Base-by-base conservation (phyloP, 2,113 vertebrate genomes). In the Engraulis encrasicolus region DNA sequence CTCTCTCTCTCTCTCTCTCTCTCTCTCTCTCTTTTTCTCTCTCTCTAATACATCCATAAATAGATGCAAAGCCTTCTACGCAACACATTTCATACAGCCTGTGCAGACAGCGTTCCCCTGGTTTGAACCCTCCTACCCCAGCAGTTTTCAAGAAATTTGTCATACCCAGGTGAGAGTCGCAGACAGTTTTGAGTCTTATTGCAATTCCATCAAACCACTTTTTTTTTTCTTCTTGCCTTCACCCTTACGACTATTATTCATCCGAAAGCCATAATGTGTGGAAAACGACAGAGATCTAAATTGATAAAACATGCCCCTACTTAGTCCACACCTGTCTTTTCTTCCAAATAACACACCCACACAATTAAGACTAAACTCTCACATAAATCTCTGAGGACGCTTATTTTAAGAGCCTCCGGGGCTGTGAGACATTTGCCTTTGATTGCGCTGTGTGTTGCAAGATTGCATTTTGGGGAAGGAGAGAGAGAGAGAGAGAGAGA, bases 321-420 rank as follows among this genome's bases (percentile, higher is more conserved):
- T 89, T 81, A 86, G 91, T 89, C 88, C 86, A 88, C 91, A 94
- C 90, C 90, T 92, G 91, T 91, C 90, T 93, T 88, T 91, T 90
- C 90, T 90, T 90, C 90, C 89, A 89, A 91, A 90, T 92, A 93
- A 93, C 89, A 93, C 92, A 92, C 49, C 83, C 31, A n/a, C 86
- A 91, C 91, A 93, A 94, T 94, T 93, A 92, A 90, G 85, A 91
- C 89, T 91, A 90, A 93, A 91, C 90, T 92, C 86, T 19, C 80
- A 66, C 84, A 89, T 92, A 92, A 92, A 93, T 91, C 91, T 91
- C 90, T 77, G 81, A 90, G 85, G 85, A 92, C 78, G 83, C 88
- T 88, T 86, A 88, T 90, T 88, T 92, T 86, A 91, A 88, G 84
- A 93, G 85, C 86, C 85, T 90, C 92, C 91, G 78, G 82, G 91